Conservation (phyloP, 2,888 invertebrate genomes). For the Lepidonotus clava region DNA sequence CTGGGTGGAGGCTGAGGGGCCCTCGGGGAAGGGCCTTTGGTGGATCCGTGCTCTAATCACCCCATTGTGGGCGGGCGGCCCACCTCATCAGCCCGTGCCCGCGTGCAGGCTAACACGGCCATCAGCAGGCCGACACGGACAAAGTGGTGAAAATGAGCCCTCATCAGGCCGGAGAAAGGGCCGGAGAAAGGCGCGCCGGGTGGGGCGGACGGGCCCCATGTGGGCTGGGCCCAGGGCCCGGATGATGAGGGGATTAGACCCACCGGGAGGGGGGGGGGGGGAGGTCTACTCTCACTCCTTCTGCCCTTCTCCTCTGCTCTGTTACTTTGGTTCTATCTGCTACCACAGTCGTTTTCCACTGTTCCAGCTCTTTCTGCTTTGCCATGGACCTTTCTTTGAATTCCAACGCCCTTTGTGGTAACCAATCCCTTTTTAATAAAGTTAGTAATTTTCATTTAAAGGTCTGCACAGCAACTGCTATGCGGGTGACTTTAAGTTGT, state of each 20-base stretch:
- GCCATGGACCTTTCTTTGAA: too few relatives aligned
- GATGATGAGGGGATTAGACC: not conserved
- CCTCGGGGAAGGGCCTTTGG: not conserved
- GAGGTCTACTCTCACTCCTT: slow-evolving; percentile 3
- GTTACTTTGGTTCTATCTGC: not conserved
- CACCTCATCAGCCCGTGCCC: not conserved
- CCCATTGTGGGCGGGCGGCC: not conserved
- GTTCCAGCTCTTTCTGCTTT: too few relatives aligned
- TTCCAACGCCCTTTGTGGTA: too few relatives aligned
- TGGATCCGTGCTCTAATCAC: slow-evolving; percentile 1
- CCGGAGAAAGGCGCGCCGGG: not conserved
- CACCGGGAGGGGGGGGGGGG: not conserved
- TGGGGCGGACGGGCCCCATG: not conserved
- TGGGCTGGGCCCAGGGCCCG: not conserved
- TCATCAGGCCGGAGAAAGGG: not conserved
- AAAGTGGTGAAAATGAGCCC: slow-evolving; percentile 46
- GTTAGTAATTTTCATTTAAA: too few relatives aligned
- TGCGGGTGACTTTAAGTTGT: too few relatives aligned
- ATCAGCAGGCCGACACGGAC: slow-evolving; percentile 9
- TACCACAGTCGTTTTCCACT: too few relatives aligned
- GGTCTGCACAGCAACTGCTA: too few relatives aligned
- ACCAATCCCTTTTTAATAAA: too few relatives aligned
- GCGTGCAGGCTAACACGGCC: not conserved
- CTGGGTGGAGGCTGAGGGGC: not conserved
- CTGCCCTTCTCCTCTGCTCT: not conserved